Conservation (phyloP, 1,140 invertebrate species). For the Conus betulinus region DNA sequence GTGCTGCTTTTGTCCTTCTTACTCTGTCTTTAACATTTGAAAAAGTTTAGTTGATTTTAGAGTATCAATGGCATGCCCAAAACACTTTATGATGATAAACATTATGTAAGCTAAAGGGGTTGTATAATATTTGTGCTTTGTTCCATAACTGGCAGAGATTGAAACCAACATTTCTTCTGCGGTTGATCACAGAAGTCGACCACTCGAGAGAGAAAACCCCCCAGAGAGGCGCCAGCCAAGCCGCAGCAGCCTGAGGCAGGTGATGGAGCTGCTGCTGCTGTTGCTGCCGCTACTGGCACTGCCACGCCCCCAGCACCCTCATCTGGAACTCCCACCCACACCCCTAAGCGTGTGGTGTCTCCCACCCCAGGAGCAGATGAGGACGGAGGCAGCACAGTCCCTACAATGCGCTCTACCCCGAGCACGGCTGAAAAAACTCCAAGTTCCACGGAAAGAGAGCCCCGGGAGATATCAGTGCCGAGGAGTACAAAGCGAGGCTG, state of each 20-base stretch:
- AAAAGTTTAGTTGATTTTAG: too few species aligned
- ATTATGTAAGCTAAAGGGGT: too few species aligned
- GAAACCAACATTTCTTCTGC: too few species aligned
- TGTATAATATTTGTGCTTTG: too few species aligned
- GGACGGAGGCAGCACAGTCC: constrained; percentile 32
- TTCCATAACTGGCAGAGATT: too few species aligned
- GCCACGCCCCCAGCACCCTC: background rate
- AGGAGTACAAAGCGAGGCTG: constrained; percentile 71
- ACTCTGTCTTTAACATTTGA: too few species aligned
- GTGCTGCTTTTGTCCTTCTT: too few species aligned
- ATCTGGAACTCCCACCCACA: constrained; percentile 9
- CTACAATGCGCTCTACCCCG: background rate
- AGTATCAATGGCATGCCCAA: too few species aligned
- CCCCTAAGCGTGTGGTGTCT: constrained; percentile 17
- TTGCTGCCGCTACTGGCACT: constrained; percentile 4
- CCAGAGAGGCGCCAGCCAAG: constrained; percentile 20
- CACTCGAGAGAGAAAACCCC: constrained; percentile 37
- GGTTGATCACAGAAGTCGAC: constrained; percentile 38
- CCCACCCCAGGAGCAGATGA: constrained; percentile 27
- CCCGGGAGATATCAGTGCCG: constrained; percentile 52
- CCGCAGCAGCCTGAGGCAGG: background rate
- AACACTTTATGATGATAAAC: too few species aligned
- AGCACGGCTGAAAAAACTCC: background rate
- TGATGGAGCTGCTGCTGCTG: background rate
- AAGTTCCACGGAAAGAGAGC: background rate